Evolutionary conservation across 2,888 invertebrate species (phyloP).

Genomic region (Acanthoscelides obtectus): DNA sequence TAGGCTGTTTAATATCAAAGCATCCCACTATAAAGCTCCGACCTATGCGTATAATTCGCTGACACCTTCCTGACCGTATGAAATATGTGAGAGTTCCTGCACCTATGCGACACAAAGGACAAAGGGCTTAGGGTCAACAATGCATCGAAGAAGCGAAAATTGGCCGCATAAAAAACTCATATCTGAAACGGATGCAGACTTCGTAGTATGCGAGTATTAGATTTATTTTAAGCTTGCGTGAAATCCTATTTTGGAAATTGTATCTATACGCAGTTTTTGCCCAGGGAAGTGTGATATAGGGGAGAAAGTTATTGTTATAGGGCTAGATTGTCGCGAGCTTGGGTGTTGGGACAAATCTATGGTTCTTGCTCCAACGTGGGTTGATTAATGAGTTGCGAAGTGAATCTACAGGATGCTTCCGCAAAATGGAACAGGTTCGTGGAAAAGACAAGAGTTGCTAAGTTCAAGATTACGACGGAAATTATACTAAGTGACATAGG

Average conservation of each 20-base stretch:
- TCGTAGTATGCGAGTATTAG: conserved; percentile 8
- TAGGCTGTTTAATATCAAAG: not conserved
- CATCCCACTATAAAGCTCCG: not conserved
- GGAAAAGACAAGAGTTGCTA: too few species aligned
- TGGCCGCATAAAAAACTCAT: not conserved
- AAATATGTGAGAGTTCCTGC: conserved; percentile 31
- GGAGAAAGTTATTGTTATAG: not conserved
- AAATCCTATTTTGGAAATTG: conserved; percentile 14
- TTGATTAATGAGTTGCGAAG: not conserved
- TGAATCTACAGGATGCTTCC: too few species aligned
- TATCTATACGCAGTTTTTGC: not conserved
- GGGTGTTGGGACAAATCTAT: not conserved
- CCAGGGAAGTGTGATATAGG: not conserved
- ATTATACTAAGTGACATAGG: too few species aligned
- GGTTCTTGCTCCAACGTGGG: not conserved
- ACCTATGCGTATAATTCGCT: conserved; percentile 27
- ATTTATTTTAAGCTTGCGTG: conserved; percentile 17
- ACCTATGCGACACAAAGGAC: not conserved
- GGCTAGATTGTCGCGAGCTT: not conserved
- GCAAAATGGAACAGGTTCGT: too few species aligned
- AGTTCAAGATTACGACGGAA: too few species aligned
- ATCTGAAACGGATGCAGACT: not conserved
- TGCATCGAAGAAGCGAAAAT: not conserved
- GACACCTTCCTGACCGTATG: conserved; percentile 23
- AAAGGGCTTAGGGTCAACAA: not conserved